These are phyloP conservation scores for Sisyra terminalis DNA, from an alignment of 2,888 invertebrate genomes.

Conservation along the genomic window DNA sequence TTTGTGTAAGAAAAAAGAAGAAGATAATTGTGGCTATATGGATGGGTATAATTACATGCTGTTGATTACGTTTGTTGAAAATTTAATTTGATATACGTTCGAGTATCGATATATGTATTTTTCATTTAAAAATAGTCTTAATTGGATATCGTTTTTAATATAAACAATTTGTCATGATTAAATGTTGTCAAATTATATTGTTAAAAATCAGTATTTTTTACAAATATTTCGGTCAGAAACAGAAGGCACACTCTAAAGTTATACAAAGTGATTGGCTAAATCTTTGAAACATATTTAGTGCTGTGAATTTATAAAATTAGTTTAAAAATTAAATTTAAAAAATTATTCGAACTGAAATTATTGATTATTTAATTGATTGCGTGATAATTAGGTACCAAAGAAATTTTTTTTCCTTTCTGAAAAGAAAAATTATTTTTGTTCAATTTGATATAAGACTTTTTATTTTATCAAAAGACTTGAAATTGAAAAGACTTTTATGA, in stretches of 20 bases:
- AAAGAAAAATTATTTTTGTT: constrained; percentile 5
- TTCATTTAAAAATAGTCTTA: no score
- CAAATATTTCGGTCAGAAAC: constrained; percentile 7
- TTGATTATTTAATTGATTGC: constrained; percentile 7
- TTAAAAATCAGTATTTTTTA: constrained; percentile 9
- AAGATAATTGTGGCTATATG: no score
- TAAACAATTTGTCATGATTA: constrained; percentile 2
- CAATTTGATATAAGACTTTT: constrained; percentile 7
- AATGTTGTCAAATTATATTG: constrained; percentile 9
- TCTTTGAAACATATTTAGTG: constrained; percentile 9
- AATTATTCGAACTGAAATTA: constrained; percentile 7
- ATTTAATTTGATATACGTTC: no score
- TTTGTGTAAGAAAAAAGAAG: no score
- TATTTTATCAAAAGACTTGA: constrained; percentile 8
- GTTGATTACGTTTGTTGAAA: no score
- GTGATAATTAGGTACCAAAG: constrained; percentile 10
- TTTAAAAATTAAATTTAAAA: constrained; percentile 7
- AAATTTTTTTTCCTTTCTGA: constrained; percentile 7
- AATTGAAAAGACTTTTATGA: constrained; percentile 8
- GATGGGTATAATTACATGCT: no score
- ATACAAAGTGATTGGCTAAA: constrained; percentile 8
- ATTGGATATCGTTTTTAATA: not conserved
- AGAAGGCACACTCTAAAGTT: constrained; percentile 7
- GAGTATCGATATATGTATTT: no score
- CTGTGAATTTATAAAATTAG: constrained; percentile 9